A percentile compares a stretch with the other conserved stretches of the same genome.
phyloP scores from a whole-genome alignment of 1,140 invertebrate genomes.

The Ostrea edulis region DNA sequence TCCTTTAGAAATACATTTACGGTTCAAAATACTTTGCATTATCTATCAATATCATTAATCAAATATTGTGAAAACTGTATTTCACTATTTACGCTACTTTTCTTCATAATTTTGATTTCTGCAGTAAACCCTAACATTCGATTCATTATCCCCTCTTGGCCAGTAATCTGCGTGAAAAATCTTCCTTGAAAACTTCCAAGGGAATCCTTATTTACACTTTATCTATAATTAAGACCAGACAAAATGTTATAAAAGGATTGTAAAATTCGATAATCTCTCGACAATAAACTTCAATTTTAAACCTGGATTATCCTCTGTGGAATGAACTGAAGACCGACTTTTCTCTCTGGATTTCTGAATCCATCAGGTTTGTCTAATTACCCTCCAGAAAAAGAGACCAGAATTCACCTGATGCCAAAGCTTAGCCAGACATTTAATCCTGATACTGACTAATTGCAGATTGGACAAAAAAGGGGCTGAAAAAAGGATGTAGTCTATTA shows the following conservation, averaged over 20 bases:
- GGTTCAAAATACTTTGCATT: too few species aligned
- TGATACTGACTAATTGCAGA: not conserved
- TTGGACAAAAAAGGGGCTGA: constrained; percentile 1
- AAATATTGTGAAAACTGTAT: too few species aligned
- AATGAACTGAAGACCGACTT: not conserved
- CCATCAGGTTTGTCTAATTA: not conserved
- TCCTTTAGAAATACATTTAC: too few species aligned
- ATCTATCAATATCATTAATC: too few species aligned
- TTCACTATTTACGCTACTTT: too few species aligned
- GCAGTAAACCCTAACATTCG: too few species aligned
- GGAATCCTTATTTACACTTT: constrained; percentile 8
- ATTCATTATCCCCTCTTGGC: too few species aligned
- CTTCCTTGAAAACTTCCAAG: constrained; percentile 1
- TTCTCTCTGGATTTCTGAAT: constrained; percentile 2
- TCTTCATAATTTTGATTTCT: too few species aligned
- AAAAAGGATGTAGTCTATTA: not conserved
- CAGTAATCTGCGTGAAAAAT: not conserved
- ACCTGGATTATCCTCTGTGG: not conserved
- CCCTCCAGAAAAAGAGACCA: not conserved
- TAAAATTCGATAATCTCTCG: constrained; percentile 17
- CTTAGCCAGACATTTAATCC: not conserved
- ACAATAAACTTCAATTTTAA: constrained; percentile 7
- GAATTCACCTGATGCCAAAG: not conserved
- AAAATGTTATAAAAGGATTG: not conserved
- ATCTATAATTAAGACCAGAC: constrained; percentile 7